Base-by-base conservation (phyloP, 2,888 invertebrate species). In the Unio pictorum region DNA sequence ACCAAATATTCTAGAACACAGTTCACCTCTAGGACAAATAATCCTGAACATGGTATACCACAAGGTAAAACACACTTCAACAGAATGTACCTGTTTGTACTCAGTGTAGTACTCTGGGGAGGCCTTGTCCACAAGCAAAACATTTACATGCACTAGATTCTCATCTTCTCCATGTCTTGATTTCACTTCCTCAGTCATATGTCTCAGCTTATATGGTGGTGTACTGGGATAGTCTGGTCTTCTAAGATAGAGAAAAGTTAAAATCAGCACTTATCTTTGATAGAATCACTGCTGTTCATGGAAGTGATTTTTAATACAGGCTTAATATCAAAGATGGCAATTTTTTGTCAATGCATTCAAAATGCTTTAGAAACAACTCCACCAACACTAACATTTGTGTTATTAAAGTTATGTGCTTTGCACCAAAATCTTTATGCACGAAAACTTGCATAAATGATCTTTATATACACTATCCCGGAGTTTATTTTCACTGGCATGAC, bases 61-160 rank as follows among this genome's bases (percentile, higher is more conserved):
- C 8, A 45, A 54, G 18, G 20, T 45, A 45, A 45, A 45, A 45
- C 15, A 15, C 45, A 11, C 45, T 20, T 18, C 20, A 8, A 45
- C 55, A 30, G 4, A 34, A 23, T 66, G 55, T 71, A 88, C 88
- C 86, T 93, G 92, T 78, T 94, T 92, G 84, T 93, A 94, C 67
- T 92, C 92, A 4, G 92, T 92, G 23, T 90, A 88, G 86, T 94
- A 94, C 82, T 93, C 92, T 54, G 94, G 94, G 67, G 93, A 93
- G 20, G 91, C 90, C 18, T 93, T 93, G 88, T 94, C 93, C 1
- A 94, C 92, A 26, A 94, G 90, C 70, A 93, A 76, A 0, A 93
- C 80, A 92, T 94, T 86, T 92, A 94, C 88, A 93, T 94, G 92
- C 17, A 96, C 95, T 63, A 96, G 92, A 89, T 94, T 94, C 8